Conservation (phyloP, 2,797 vertebrate species). For the Spondyliosoma cantharus region DNA sequence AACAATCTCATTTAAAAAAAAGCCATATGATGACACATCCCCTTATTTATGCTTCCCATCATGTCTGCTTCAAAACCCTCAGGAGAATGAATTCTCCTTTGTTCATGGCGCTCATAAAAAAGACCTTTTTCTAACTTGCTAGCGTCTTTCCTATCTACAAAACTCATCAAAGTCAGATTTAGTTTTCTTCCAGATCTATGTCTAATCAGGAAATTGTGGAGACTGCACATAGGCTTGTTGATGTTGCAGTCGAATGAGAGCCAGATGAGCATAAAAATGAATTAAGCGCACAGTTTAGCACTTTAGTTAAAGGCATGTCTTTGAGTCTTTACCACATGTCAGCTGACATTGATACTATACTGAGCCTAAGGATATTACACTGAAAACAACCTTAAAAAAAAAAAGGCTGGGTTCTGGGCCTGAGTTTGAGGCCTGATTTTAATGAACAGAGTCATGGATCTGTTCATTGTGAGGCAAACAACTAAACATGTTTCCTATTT, state of each 20-base stretch:
- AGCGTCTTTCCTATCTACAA: slow-evolving; percentile 47
- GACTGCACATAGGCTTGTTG: slow-evolving; percentile 48
- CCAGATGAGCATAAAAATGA: slow-evolving; percentile 70
- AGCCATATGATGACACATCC: slow-evolving; percentile 77
- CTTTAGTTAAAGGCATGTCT: slow-evolving; percentile 60
- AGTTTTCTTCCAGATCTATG: slow-evolving; percentile 54
- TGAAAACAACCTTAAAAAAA: slow-evolving; percentile 50
- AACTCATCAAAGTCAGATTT: slow-evolving; percentile 58
- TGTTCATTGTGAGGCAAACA: slow-evolving; percentile 38
- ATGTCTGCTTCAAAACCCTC: slow-evolving; percentile 44
- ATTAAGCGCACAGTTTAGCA: slow-evolving; percentile 71
- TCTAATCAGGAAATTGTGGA: slow-evolving; percentile 63
- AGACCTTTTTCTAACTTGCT: slow-evolving; percentile 36
- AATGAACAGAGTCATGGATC: slow-evolving; percentile 48
- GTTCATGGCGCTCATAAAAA: slow-evolving; percentile 51
- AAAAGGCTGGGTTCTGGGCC: neutral
- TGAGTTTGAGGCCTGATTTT: slow-evolving; percentile 33
- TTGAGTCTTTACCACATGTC: slow-evolving; percentile 66
- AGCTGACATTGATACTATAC: slow-evolving; percentile 71
- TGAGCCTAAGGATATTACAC: slow-evolving; percentile 59
- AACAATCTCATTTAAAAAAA: slow-evolving; percentile 79
- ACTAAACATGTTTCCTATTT: slow-evolving; percentile 30
- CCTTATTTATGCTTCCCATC: slow-evolving; percentile 60
- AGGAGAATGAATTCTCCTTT: slow-evolving; percentile 67
- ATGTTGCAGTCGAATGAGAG: slow-evolving; percentile 61